These are phyloP conservation scores for Hylomyscus alleni DNA, from an alignment of 2,797 vertebrate species.

Conservation along the genomic window DNA sequence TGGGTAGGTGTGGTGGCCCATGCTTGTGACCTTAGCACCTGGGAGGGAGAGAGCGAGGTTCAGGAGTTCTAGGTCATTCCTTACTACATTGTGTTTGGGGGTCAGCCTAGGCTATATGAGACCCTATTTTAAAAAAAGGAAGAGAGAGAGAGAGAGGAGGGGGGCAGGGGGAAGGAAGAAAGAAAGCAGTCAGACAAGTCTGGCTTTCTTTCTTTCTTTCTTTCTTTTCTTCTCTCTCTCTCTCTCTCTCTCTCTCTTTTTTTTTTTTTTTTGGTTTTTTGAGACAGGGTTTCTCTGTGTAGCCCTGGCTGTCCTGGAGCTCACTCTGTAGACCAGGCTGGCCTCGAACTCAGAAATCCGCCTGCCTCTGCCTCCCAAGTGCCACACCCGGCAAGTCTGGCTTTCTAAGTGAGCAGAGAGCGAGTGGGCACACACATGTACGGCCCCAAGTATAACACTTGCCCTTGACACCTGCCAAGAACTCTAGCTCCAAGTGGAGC, in stretches of 20 bases:
- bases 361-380: too few relatives aligned
- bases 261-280: too few relatives aligned
- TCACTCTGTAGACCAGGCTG: too few relatives aligned
- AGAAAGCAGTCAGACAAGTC: not conserved
- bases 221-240: too few relatives aligned
- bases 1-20: not conserved
- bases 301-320: too few relatives aligned
- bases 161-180: fast-evolving
- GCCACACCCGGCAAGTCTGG: not conserved
- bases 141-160: not conserved
- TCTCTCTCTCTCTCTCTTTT: too few relatives aligned
- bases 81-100: not conserved
- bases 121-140: not conserved
- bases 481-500: constrained; percentile 11
- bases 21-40: not conserved
- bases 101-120: not conserved
- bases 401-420: not conserved
- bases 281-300: too few relatives aligned
- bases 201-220: too few relatives aligned
- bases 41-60: not conserved
- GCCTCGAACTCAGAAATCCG: too few relatives aligned
- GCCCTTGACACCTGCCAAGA: constrained; percentile 25
- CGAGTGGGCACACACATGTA: not conserved
- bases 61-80: not conserved
- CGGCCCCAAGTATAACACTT: not conserved